phyloP scores from a whole-genome alignment of 2,113 vertebrate species.

The Stegostoma tigrinum region DNA sequence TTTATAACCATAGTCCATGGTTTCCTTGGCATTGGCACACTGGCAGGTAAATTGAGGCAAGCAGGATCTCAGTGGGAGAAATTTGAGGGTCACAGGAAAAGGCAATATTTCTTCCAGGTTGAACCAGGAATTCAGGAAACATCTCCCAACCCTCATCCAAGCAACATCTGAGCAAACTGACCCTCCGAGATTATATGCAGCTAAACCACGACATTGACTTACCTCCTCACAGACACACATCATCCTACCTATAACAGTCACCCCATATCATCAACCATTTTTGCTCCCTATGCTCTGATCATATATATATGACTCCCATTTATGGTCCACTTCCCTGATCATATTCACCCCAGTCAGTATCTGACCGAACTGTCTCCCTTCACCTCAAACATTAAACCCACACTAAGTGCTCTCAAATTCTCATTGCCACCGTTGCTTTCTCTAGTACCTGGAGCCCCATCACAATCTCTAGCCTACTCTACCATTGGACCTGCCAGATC shows the following conservation, averaged over 20 bases:
- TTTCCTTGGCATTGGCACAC: background rate
- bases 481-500: too few relatives aligned
- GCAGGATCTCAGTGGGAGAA: background rate
- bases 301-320: background rate
- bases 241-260: too few relatives aligned
- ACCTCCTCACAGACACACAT: too few relatives aligned
- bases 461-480: too few relatives aligned
- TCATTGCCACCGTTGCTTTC: too few relatives aligned
- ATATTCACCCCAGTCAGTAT: background rate
- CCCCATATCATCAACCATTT: background rate
- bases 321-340: background rate
- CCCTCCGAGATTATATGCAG: background rate
- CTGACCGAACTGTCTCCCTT: background rate
- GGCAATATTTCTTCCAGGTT: background rate
- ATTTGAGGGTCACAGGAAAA: background rate
- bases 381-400: too few relatives aligned
- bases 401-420: too few relatives aligned
- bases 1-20: background rate
- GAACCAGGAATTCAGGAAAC: background rate
- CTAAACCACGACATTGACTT: too few relatives aligned
- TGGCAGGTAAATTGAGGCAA: background rate
- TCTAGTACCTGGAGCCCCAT: too few relatives aligned
- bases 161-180: background rate
- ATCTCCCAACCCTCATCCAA: background rate
- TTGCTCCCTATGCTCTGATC: background rate